Base-by-base conservation (phyloP, 2,888 invertebrate species). In the Gymnoscelis rufifasciata region DNA sequence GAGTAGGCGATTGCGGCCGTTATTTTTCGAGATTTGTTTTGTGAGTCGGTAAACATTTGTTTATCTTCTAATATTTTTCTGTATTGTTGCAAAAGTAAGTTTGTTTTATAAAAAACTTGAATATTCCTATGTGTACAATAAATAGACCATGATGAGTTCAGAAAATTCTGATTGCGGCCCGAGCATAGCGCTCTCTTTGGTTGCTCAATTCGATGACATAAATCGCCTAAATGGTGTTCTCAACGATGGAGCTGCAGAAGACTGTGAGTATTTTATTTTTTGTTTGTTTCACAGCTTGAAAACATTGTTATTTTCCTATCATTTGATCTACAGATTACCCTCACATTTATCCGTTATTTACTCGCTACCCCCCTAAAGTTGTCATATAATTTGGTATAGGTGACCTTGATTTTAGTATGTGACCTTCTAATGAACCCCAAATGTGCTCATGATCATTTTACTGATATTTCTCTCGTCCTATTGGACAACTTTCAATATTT, bases 131-230 rank as follows among this genome's bases (percentile, higher is more conserved):
- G 55, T 48, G 51, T 39, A 45, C 31, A 43, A 38, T 44, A 42
- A 46, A 15, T 43, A 10, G 43, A 14, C 35, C 42, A 79, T 69
- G 58, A 88, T 88, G 88, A 83, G 79, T 77, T 62, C 86, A 29
- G 83, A 79, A 57, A 81, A 74, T 60, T 83, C 83, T 0, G 86
- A 86, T 64, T 70, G 69, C n/a, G 77, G 80, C 7, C 61, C 72
- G 38, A 69, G 72, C 56, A 68, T 83, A 26, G 66, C 79, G 44
- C 78, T 93, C 40, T 93, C 93, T 1, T 76, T 92, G 46, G 86
- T 93, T 52, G 93, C 93, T 11, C 91, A 91, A 62, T 92, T 92
- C 71, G 93, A 94, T 71, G 93, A 94, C 78, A 82, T 93, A 59
- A 91, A 92, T 67, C 90, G 93, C 54, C 90, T 92, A 63, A 90